Evolutionary conservation across 2,113 vertebrate species (phyloP), one percentile per base, ranked within the genome.

Genomic region (Engraulis encrasicolus): DNA sequence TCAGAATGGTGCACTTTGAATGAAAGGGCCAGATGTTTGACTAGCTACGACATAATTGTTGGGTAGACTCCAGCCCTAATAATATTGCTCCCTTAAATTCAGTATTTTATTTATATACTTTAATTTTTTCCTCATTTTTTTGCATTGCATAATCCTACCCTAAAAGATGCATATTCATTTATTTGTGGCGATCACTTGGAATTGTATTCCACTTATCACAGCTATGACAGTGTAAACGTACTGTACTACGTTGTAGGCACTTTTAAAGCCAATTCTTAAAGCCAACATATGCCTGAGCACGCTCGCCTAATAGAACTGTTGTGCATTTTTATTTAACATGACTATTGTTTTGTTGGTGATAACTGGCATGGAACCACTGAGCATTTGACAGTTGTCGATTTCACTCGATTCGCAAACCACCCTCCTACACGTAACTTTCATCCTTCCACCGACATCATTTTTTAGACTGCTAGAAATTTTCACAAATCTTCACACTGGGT

Each of bases 261-360:
- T 71, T 9, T 34, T 74, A 74, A 12, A 34, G 66, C 66, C 66
- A 74, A 31, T 27, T 74, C 31, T 74, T 74, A 34, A 74, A 34
- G 66, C 66, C 66, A 74, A 74, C 66, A 74, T 74, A 74, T 74
- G 66, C 66, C 66, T 74, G 66, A 74, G 31, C 66, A 74, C 66
- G 31, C 66, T 31, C 66, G 34, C 66, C 14, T 74, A 74, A 12
- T 74, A 74, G 66, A 74, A 74, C 66, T 74, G 66, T 27, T 74
- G 66, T 74, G 66, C 66, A 34, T 74, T 74, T 74, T 71, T 45
- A 45, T 9, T 45, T n/a, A n/a, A 78, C 0, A 1, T 45, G 49
- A 83, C 40, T 50, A 37, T 17, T 50, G 45, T 71, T 61, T 27
- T 83, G 27, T 66, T 11, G 34, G 40, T 82, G 38, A 23, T 34